Conservation (phyloP, 1,140 invertebrate genomes). For the Drosophila nigrodunni region DNA sequence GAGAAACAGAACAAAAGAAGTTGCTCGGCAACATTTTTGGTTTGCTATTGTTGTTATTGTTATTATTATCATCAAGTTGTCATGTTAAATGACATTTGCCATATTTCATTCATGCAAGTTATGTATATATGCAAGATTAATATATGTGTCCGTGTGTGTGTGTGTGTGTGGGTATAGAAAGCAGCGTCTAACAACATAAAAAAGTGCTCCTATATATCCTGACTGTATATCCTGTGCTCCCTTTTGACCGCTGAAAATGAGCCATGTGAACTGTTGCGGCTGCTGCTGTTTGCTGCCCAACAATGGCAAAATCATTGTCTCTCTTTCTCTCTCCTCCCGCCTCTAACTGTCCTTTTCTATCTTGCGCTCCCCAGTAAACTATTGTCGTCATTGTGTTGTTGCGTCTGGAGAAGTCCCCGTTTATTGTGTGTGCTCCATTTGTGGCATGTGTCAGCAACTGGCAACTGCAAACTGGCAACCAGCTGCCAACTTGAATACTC, state of each 20-base stretch:
- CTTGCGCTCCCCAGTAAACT: constrained; percentile 13
- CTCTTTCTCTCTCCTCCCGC: constrained; percentile 1
- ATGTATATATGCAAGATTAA: constrained; percentile 40
- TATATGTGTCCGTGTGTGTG: constrained; percentile 24
- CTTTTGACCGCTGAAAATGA: constrained; percentile 79
- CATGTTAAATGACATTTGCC: constrained; percentile 84
- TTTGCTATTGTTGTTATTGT: constrained; percentile 63
- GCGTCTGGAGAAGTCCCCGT: constrained; percentile 51
- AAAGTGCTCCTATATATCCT: constrained; percentile 50
- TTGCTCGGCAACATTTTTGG: constrained; percentile 47
- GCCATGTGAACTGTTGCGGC: constrained; percentile 79
- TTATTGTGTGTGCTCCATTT: constrained; percentile 54
- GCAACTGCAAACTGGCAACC: constrained; percentile 44
- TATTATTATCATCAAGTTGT: constrained; percentile 82
- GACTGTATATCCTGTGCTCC: constrained; percentile 49
- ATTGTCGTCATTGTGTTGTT: constrained; percentile 48
- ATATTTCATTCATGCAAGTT: constrained; percentile 77
- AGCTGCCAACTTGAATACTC: constrained; percentile 18
- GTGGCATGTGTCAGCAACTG: constrained; percentile 72
- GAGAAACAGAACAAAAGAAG: constrained; percentile 4
- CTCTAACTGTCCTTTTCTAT: background rate
- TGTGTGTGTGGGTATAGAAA: constrained; percentile 24
- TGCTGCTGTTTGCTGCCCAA: constrained; percentile 41
- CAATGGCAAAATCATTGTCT: constrained; percentile 37
- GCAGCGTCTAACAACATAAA: constrained; percentile 38